Percentiles rank a stretch among this genome's conserved stretches.
These are phyloP conservation scores for Hyperoodon ampullatus DNA, from an alignment of 2,113 vertebrate species.

Conservation along the genomic window DNA sequence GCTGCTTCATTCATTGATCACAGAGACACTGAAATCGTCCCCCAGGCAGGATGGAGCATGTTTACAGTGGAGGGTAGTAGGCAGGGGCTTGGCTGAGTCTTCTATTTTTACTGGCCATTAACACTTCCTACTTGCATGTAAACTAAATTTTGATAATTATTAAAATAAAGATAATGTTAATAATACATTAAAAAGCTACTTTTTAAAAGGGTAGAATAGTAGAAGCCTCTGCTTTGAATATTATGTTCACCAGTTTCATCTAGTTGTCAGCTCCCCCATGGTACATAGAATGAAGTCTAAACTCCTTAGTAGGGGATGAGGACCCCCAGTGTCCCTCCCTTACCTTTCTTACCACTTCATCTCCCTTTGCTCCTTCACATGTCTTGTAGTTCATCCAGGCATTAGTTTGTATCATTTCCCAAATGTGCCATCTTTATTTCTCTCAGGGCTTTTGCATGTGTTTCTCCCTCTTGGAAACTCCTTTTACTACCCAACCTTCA, in stretches of 20 bases:
- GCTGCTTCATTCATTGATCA: background rate
- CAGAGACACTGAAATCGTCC: background rate
- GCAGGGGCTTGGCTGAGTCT: background rate
- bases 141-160: conserved; percentile 32
- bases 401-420: background rate
- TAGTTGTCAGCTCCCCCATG: background rate
- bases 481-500: background rate
- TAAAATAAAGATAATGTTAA: background rate
- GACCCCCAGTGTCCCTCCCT: background rate
- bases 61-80: background rate
- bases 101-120: background rate
- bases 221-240: background rate
- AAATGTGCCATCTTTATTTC: background rate
- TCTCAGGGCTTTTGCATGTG: background rate
- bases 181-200: conserved; percentile 33
- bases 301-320: background rate
- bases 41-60: background rate
- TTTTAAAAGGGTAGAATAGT: background rate
- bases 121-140: background rate
- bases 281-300: background rate
- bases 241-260: background rate
- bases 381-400: background rate
- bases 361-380: background rate
- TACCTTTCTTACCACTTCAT: background rate
- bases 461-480: background rate